Evolutionary conservation across 1,140 invertebrate species (phyloP).

Genomic region (Choristoneura fumiferana): DNA sequence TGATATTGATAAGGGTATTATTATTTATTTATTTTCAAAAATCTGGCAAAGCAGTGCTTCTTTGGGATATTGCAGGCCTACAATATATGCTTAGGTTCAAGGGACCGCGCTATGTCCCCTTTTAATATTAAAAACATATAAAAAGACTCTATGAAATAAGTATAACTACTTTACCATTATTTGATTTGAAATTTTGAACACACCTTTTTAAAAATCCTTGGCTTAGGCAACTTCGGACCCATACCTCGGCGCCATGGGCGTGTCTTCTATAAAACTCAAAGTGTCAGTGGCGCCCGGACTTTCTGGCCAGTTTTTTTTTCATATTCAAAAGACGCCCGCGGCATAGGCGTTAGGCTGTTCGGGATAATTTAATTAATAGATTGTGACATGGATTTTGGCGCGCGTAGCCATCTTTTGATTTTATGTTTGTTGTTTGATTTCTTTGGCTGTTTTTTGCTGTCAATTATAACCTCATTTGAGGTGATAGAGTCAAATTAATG

Average conservation of each 20-base stretch:
- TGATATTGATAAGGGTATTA: too few species aligned
- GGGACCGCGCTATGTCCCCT: too few species aligned
- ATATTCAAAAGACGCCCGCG: background rate
- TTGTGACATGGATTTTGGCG: constrained; percentile 16
- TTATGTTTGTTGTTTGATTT: constrained; percentile 52
- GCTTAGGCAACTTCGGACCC: background rate
- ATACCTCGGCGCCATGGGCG: background rate
- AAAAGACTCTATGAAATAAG: too few species aligned
- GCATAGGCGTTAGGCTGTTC: constrained; percentile 8
- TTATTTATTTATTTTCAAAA: too few species aligned
- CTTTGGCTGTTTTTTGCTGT: constrained; percentile 19
- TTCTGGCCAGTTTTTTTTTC: constrained; percentile 3
- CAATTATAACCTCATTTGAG: constrained; percentile 13
- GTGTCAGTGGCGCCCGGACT: constrained; percentile 5
- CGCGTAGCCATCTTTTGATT: constrained; percentile 47
- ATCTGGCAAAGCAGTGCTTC: too few species aligned
- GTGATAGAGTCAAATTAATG: background rate
- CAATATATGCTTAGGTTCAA: too few species aligned
- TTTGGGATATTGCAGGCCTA: too few species aligned
- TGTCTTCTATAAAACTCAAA: background rate
- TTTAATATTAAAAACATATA: too few species aligned
- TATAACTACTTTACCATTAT: too few species aligned
- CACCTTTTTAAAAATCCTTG: background rate
- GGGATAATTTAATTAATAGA: constrained; percentile 18
- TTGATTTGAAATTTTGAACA: too few species aligned